Conservation (phyloP, 2,888 invertebrate genomes). For the Drosophila pseudotakahashii region DNA sequence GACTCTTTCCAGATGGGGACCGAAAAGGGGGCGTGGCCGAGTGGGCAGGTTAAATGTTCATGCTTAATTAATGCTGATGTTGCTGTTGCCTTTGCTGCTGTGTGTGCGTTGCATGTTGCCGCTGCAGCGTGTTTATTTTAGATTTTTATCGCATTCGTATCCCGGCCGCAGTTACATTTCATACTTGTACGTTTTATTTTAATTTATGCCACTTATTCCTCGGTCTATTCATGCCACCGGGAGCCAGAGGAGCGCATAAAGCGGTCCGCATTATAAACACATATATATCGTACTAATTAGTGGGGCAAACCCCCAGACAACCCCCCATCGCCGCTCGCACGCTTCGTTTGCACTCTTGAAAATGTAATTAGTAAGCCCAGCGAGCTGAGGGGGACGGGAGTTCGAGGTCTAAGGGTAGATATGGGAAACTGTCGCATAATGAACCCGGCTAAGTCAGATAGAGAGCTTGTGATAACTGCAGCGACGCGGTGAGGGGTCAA, state of each 20-base stretch:
- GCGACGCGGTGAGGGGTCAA: slow-evolving; percentile 36
- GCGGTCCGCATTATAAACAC: slow-evolving; percentile 45
- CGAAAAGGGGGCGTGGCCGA: slow-evolving; percentile 55
- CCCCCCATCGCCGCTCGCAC: slow-evolving; percentile 49
- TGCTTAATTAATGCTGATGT: slow-evolving; percentile 76
- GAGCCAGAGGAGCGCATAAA: slow-evolving; percentile 34
- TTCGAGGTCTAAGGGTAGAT: slow-evolving; percentile 10
- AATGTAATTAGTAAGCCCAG: slow-evolving; percentile 77
- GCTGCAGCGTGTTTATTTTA: slow-evolving; percentile 75
- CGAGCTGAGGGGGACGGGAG: slow-evolving; percentile 10
- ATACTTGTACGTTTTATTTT: slow-evolving; percentile 77
- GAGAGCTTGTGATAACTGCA: slow-evolving; percentile 53
- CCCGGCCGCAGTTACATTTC: slow-evolving; percentile 74
- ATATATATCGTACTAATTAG: slow-evolving; percentile 72
- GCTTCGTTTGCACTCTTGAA: slow-evolving; percentile 80
- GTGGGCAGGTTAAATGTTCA: slow-evolving; percentile 78
- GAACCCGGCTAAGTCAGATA: slow-evolving; percentile 64
- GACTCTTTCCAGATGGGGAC: slow-evolving; percentile 33
- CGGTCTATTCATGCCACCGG: slow-evolving; percentile 49
- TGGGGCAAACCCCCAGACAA: slow-evolving; percentile 57
- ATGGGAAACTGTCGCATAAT: slow-evolving; percentile 75
- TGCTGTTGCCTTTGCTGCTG: slow-evolving; percentile 39
- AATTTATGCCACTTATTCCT: slow-evolving; percentile 77
- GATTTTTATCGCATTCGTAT: slow-evolving; percentile 66
- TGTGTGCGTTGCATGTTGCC: slow-evolving; percentile 44